Conservation (phyloP, 2,797 vertebrate genomes). For the Erpetoichthys calabaricus region DNA sequence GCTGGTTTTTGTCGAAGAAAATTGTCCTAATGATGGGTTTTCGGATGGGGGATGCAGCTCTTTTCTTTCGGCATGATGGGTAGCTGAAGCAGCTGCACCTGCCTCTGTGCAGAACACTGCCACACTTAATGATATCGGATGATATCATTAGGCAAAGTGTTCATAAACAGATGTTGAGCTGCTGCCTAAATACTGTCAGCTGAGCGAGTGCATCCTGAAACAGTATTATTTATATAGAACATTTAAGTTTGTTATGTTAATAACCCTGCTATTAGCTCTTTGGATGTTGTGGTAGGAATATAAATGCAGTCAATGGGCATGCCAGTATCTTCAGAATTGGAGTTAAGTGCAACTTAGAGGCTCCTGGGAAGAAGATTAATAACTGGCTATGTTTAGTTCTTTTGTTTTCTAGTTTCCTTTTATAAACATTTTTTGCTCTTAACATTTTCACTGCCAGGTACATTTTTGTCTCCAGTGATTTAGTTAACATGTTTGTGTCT, state of each 20-base stretch:
- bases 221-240: slow-evolving; percentile 99
- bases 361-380: slow-evolving; percentile 43
- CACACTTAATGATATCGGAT: slow-evolving; percentile 99
- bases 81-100: slow-evolving; percentile 95
- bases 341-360: slow-evolving; percentile 76
- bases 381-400: slow-evolving; percentile 28
- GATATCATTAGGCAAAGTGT: slow-evolving; percentile 99
- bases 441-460: slow-evolving; percentile 23
- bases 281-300: slow-evolving; percentile 87
- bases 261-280: slow-evolving; percentile 96
- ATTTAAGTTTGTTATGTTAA: slow-evolving; percentile 99
- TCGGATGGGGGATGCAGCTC: slow-evolving; percentile 71
- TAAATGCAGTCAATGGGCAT: slow-evolving; percentile 82
- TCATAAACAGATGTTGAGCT: slow-evolving; percentile 99
- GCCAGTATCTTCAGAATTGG: slow-evolving; percentile 67
- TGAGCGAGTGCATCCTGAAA: slow-evolving; percentile 88
- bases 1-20: slow-evolving; percentile 91
- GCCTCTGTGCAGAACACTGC: slow-evolving; percentile 84
- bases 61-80: slow-evolving; percentile 75
- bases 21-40: slow-evolving; percentile 99
- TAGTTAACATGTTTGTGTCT: too few relatives aligned
- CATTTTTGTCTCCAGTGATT: neutral
- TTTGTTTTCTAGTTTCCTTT: slow-evolving; percentile 22
- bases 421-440: slow-evolving; percentile 13
- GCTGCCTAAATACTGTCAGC: slow-evolving; percentile 98